Conservation (phyloP, 1,140 invertebrate genomes). For the Psilanteris sp. region DNA sequence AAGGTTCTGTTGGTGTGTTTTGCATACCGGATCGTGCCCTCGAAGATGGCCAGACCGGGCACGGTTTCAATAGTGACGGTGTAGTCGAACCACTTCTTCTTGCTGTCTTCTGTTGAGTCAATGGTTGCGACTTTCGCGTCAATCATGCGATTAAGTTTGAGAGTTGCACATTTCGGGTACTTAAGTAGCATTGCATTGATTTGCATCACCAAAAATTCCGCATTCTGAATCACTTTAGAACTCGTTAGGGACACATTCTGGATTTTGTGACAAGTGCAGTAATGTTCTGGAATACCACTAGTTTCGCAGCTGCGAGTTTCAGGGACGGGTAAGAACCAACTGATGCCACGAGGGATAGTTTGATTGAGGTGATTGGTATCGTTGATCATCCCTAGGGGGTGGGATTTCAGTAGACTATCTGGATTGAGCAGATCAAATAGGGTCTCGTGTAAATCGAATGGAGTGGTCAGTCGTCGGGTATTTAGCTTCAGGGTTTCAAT, state of each 20-base stretch:
- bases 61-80: conserved; percentile 83
- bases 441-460: conserved; percentile 85
- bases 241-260: conserved; percentile 80
- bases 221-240: conserved; percentile 78
- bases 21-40: conserved; percentile 83
- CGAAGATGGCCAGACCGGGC: conserved; percentile 88
- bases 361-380: conserved; percentile 49
- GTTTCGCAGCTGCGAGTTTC: conserved; percentile 86
- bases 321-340: conserved; percentile 87
- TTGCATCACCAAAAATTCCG: conserved; percentile 81
- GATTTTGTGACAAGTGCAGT: conserved; percentile 89
- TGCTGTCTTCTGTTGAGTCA: conserved; percentile 72
- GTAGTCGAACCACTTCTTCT: conserved; percentile 81
- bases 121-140: conserved; percentile 81
- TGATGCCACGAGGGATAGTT: conserved; percentile 83
- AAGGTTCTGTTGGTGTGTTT: conserved; percentile 61
- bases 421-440: conserved; percentile 83
- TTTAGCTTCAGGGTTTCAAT: conserved; percentile 81
- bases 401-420: conserved; percentile 64
- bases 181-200: conserved; percentile 83
- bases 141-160: conserved; percentile 81
- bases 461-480: conserved; percentile 80
- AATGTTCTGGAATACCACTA: conserved; percentile 89
- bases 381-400: too few species aligned
- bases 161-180: conserved; percentile 82